These are phyloP conservation scores for Archilochus colubris DNA, from an alignment of 2,113 vertebrate genomes.

Conservation along the genomic window DNA sequence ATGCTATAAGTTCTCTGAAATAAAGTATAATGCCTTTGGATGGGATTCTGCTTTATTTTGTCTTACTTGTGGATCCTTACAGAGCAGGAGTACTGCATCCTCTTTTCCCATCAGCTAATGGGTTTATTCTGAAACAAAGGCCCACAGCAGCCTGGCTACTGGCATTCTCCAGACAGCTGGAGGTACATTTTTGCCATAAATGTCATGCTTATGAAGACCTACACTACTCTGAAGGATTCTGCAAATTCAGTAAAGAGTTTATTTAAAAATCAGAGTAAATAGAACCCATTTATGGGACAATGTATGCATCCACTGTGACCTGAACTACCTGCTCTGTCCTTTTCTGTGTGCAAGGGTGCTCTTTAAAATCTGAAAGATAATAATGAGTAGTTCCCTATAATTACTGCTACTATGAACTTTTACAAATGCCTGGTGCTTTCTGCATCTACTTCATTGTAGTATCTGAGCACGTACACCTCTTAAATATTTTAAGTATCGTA, in stretches of 20 bases:
- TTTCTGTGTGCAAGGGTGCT: not conserved
- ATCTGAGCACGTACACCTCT: not conserved
- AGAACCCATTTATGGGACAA: not conserved
- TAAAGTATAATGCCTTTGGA: not conserved
- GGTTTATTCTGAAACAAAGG: not conserved
- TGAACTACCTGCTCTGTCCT: not conserved
- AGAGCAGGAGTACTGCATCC: not conserved
- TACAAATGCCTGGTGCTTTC: not conserved
- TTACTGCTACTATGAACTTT: not conserved
- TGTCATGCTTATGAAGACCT: not conserved
- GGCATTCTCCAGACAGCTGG: not conserved
- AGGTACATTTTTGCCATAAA: not conserved
- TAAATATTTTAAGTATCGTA: not conserved
- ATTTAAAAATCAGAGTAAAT: not conserved
- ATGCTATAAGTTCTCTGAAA: not conserved
- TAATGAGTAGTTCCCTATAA: not conserved
- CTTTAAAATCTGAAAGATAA: not conserved
- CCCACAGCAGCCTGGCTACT: not conserved
- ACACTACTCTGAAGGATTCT: not conserved
- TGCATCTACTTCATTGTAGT: not conserved
- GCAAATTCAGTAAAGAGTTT: not conserved
- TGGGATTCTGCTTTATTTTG: not conserved
- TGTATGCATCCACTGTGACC: not conserved
- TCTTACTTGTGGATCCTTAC: not conserved
- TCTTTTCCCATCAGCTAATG: not conserved